Evolutionary conservation across 2,888 invertebrate species (phyloP), one percentile per base, ranked within the genome.

Genomic region (Agrochola macilenta): DNA sequence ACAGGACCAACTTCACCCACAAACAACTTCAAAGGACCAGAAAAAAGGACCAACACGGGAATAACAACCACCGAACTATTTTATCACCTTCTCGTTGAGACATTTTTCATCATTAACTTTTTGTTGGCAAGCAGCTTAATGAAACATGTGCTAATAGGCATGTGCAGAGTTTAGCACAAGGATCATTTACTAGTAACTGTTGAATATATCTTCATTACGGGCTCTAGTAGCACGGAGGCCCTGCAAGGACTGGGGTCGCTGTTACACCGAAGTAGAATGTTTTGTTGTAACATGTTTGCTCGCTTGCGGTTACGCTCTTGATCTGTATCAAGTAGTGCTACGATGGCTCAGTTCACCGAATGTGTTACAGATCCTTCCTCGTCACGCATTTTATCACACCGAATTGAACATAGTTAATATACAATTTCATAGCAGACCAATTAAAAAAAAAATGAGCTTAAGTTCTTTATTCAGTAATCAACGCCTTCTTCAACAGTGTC

Each of bases 221-320:
- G 71, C 17, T 68, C 81, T 87, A 85, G 89, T 79, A 76, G 82
- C 71, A 65, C 76, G 61, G 60, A 81, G 76, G 81, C 71, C 78
- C 72, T 79, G 81, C 81, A 65, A 87, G 86, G 87, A 88, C 80
- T 82, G 70, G 86, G 85, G 74, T 76, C 78, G 35, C 83, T 81
- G 52, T 94, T 78, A 93, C 93, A 95, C 93, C 90, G 93, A 76
- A 69, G 77, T n/a, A 88, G 23, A 64, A 64, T 26, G 9, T n/a
- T 35, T 60, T 66, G 12, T 66, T 69, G n/a, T 35, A 1, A 26
- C 5, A 23, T 54, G 14, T 26, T n/a, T 14, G 12, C 8, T 17
- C 49, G 26, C 12, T 57, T 3, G 5, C 26, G n/a, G 23, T 12
- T 5, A 68, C 8, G n/a, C 11, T 61, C 17, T 26, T 46, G 43